Evolutionary conservation across 2,888 invertebrate genomes (phyloP), one percentile per base, ranked within the genome.

Genomic region (Alentia gelatinosa): DNA sequence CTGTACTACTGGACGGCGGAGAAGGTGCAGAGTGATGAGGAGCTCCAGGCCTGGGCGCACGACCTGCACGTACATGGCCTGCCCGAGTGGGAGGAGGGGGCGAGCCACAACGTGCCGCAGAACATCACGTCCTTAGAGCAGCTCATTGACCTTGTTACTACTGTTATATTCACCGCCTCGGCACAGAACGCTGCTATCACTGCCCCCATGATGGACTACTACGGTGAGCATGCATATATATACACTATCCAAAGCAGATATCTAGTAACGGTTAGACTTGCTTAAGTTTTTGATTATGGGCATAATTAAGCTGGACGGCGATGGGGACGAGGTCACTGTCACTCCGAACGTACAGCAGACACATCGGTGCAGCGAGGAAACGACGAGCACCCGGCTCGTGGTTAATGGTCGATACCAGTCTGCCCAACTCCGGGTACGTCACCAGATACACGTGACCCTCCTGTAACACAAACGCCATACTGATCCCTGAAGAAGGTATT

Each of bases 81-180:
- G 0, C 90, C 90, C 1, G 74, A 88, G 30, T 86, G 88, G 35
- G 89, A 89, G 40, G 84, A 68, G 15, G 90, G 75, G 30, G 40
- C 47, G n/a, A 40, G 42, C n/a, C 92, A 92, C 39, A 89, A 79
- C 19, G 37, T 93, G 30, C 92, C 92, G 19, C 9, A 9, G 7
- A 35, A 19, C 5, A n/a, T 93, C 15, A 12, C 5, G 15, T 74
- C 74, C 50, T 39, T 92, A 9, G 92, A 92, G n/a, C 68, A 91
- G 23, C 75, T 93, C 33, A 89, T 93, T 5, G 90, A 91, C 30
- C 63, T 93, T 39, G 74, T 92, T 33, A 93, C 93, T 23, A 88
- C 75, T 5, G 40, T 93, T 50, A 88, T 93, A 19, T 93, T 92
- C 89, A 93, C 92, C n/a, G 89, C 93, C 15, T 89, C 92, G 0